Conservation (phyloP, 2,797 vertebrate genomes). For the Lerista edwardsae region DNA sequence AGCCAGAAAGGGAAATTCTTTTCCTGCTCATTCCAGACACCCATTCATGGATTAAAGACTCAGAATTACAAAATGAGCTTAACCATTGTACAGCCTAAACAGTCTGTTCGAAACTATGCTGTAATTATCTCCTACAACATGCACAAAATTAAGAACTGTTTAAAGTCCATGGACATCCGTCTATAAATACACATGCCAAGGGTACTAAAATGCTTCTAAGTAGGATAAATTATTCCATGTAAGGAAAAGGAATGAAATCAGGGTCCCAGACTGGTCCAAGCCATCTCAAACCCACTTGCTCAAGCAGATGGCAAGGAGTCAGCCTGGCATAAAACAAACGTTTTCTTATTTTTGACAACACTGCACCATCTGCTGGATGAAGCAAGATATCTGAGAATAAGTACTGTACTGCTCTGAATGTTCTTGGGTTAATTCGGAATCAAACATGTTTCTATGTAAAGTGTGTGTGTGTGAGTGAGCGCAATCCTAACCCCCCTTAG, state of each 20-base stretch:
- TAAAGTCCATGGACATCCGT: neutral
- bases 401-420: neutral
- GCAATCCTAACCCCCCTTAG: too few species aligned
- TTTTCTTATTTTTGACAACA: neutral
- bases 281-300: neutral
- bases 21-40: neutral
- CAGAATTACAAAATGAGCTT: neutral
- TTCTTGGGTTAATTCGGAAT: neutral
- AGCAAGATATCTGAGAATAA: neutral
- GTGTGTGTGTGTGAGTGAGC: accelerated
- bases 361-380: constrained; percentile 64
- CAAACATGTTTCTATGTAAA: neutral
- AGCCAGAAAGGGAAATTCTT: neutral
- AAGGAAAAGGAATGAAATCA: neutral
- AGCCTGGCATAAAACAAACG: too few species aligned
- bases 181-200: neutral
- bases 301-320: neutral
- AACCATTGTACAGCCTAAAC: neutral
- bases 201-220: neutral
- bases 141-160: neutral
- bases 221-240: neutral
- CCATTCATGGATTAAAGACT: neutral
- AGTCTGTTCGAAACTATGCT: neutral
- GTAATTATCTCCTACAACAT: neutral
- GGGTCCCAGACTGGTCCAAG: accelerated